Evolutionary conservation across 1,140 invertebrate species (phyloP).

Genomic region (Sitobion miscanthi): DNA sequence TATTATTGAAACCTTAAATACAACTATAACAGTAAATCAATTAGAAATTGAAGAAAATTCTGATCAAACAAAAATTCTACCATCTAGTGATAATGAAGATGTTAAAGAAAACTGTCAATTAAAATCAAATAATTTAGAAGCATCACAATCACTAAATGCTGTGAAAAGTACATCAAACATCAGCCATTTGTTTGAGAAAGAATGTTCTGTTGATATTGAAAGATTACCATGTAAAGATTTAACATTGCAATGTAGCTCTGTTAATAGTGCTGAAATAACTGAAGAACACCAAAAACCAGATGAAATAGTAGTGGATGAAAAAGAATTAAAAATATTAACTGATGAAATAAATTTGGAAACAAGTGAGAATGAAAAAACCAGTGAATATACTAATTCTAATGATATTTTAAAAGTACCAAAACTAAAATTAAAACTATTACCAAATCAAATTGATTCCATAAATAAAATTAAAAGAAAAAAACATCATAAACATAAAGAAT

Average conservation of each 20-base stretch:
- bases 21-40: background rate
- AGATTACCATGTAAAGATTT: background rate
- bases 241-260: background rate
- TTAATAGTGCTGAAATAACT: background rate
- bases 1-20: background rate
- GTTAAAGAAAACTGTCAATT: background rate
- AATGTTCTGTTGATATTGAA: background rate
- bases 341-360: background rate
- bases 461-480: slow-evolving; percentile 10
- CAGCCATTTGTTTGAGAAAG: background rate
- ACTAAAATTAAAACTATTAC: slow-evolving; percentile 5
- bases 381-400: background rate
- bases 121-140: background rate
- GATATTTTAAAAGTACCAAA: background rate
- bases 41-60: background rate
- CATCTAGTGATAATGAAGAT: background rate
- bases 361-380: background rate
- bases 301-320: background rate
- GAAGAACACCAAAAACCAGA: background rate
- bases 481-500: background rate
- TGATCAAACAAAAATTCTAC: background rate
- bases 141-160: background rate
- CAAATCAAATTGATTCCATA: background rate
- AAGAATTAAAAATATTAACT: background rate
- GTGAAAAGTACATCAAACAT: background rate